These are phyloP conservation scores for Rallus limicola DNA, from an alignment of 2,113 vertebrate species.

Conservation along the genomic window DNA sequence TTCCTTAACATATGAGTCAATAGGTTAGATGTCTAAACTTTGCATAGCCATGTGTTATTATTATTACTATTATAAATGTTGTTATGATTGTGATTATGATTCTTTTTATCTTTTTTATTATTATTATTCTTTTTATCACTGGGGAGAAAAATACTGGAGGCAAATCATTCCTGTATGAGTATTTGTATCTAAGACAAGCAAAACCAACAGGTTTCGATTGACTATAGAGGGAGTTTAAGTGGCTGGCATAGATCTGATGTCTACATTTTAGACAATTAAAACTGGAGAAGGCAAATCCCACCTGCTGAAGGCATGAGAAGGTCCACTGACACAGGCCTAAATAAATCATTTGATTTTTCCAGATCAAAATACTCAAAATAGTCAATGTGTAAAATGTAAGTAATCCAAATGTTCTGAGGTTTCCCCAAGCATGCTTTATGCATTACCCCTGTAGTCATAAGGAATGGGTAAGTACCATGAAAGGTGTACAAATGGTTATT, in stretches of 20 bases:
- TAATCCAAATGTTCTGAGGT: not conserved
- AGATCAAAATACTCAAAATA: not conserved
- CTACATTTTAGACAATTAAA: not conserved
- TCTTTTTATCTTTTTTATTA: not conserved
- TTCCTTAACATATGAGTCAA: not conserved
- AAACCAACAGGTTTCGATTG: not conserved
- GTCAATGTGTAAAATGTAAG: not conserved
- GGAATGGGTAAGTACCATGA: not conserved
- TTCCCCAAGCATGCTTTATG: fast-evolving
- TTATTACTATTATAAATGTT: too few species aligned
- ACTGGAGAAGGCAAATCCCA: not conserved
- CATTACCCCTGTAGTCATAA: not conserved
- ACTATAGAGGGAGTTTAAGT: not conserved
- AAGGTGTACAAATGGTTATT: not conserved
- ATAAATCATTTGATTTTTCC: not conserved
- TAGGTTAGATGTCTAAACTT: not conserved
- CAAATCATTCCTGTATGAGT: not conserved
- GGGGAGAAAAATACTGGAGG: not conserved
- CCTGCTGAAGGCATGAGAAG: not conserved
- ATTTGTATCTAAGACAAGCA: not conserved
- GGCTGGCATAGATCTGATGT: not conserved
- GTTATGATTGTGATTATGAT: too few species aligned
- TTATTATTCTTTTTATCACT: not conserved
- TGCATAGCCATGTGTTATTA: not conserved
- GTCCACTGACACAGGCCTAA: not conserved